Base-by-base conservation (phyloP, 2,797 vertebrate species). In the Zenarchopterus dispar region DNA sequence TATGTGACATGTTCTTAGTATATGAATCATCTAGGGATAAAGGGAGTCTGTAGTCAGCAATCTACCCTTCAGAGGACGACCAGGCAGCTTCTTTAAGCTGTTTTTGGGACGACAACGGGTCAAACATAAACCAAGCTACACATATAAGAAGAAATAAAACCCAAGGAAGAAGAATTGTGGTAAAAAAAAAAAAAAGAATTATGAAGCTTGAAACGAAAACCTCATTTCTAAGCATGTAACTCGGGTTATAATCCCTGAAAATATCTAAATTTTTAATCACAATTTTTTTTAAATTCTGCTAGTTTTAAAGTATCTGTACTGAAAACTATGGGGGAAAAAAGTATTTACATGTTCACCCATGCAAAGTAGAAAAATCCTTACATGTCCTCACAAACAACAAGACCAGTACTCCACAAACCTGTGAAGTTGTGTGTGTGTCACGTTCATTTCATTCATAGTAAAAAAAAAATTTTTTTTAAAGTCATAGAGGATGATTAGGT, bases 1-100 rank as follows among this genome's bases (percentile, higher is more conserved):
- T 55, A 1, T 60, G 60, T 43, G 62, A 59, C 4, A 17, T 44
- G 63, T 51, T 75, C 26, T 63, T 54, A 57, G 57, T 26, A 44
- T 70, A 56, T 54, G 51, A 61, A 52, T 56, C 74, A 63, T 67
- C 63, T 61, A 62, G 18, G 80, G 52, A 80, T 77, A 67, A 76
- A 84, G 41, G 48, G 62, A 81, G 53, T 39, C 28, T 49, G 53
- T 78, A 9, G 33, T 78, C 54, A 69, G 73, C 68, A 81, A 62
- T 60, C 72, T 71, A 45, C 60, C 59, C 24, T 63, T 78, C 51
- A 55, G 63, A 59, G 65, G 44, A 71, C 24, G 61, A 55, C 18
- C 23, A 36, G 47, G 60, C 43, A 44, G 70, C 15, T 78, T 36
- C 8, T 36, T 36, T 36, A 8, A 10, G 33, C 9, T 11, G 1